phyloP scores from a whole-genome alignment of 1,140 invertebrate species.

The Cataglyphis hispanica region DNA sequence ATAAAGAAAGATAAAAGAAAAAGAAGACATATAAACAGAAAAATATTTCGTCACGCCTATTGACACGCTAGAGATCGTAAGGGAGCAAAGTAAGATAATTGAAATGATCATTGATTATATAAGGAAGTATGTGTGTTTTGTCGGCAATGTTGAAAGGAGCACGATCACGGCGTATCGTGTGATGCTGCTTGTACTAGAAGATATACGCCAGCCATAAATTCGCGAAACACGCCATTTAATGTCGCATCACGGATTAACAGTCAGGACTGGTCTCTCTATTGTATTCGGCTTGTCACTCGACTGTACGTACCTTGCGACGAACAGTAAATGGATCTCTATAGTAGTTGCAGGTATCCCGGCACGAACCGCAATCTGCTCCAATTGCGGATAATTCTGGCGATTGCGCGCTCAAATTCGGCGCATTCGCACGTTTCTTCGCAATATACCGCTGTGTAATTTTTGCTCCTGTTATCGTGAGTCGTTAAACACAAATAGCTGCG shows the following conservation, averaged over 20 bases:
- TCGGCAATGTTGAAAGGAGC: neutral
- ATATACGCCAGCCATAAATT: conserved; percentile 52
- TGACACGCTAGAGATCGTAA: neutral
- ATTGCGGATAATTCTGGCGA: conserved; percentile 8
- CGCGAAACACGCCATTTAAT: conserved; percentile 41
- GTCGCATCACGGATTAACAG: conserved; percentile 56
- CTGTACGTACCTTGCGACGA: conserved; percentile 33
- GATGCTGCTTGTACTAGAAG: conserved; percentile 55
- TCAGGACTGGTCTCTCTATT: conserved; percentile 52
- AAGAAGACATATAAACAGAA: conserved; percentile 33
- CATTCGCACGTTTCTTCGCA: neutral
- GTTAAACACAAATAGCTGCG: conserved; percentile 69
- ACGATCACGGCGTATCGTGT: conserved; percentile 52
- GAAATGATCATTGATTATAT: conserved; percentile 14
- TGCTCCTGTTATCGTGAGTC: conserved; percentile 48
- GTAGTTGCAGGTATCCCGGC: neutral
- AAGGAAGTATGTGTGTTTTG: neutral
- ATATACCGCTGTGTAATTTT: conserved; percentile 40
- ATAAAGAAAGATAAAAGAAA: conserved; percentile 29
- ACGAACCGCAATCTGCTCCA: conserved; percentile 12
- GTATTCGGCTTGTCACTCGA: conserved; percentile 42
- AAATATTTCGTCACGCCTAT: neutral
- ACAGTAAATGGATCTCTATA: conserved; percentile 30
- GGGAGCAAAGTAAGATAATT: no score
- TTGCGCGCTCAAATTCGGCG: conserved; percentile 13